These are phyloP conservation scores for Lepas anatifera DNA, from an alignment of 2,888 invertebrate genomes.

Conservation along the genomic window DNA sequence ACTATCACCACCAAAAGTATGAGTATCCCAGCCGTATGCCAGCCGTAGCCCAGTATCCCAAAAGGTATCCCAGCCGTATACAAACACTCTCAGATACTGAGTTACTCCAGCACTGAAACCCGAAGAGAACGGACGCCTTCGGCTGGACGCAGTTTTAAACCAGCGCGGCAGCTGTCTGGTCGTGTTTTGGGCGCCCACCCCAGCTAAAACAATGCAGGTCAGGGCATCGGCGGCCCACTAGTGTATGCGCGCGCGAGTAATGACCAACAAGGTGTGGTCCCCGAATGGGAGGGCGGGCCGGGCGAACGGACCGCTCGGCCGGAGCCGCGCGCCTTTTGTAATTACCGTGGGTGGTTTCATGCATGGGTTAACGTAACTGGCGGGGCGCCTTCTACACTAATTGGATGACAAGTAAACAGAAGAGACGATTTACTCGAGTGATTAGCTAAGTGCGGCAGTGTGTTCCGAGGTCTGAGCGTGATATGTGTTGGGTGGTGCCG, in stretches of 20 bases:
- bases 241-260: background rate
- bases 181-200: no score
- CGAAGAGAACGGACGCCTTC: no score
- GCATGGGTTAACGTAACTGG: conserved; percentile 5
- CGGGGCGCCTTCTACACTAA: conserved; percentile 2
- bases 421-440: background rate
- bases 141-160: no score
- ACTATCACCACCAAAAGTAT: no score
- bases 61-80: no score
- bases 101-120: no score
- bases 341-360: background rate
- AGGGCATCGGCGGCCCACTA: background rate
- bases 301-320: background rate
- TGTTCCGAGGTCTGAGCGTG: no score
- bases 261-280: background rate
- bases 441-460: background rate
- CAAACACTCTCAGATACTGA: no score
- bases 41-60: no score
- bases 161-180: no score
- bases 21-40: no score
- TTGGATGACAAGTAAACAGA: conserved; percentile 12
- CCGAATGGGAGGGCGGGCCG: background rate
- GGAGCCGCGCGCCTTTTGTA: background rate
- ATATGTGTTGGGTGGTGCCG: no score
- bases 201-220: background rate